These are phyloP conservation scores for Corbicula japonica DNA, from an alignment of 2,888 invertebrate genomes.

Conservation along the genomic window DNA sequence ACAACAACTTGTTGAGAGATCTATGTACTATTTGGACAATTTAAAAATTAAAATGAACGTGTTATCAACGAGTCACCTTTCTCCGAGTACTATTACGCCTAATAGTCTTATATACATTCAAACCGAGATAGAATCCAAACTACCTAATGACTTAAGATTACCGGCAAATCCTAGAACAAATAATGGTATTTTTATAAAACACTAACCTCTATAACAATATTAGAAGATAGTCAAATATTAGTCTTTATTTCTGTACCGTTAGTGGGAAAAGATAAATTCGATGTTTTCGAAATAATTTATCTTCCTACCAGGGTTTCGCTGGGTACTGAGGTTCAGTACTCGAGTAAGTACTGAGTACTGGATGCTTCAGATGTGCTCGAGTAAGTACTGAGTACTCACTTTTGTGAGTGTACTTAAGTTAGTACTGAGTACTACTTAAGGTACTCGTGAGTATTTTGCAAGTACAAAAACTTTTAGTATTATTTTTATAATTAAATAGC, in stretches of 20 bases:
- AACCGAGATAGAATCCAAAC: constrained; percentile 15
- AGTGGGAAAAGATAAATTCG: constrained; percentile 13
- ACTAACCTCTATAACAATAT: constrained; percentile 12
- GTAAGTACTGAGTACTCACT: no score
- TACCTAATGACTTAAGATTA: constrained; percentile 21
- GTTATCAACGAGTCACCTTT: constrained; percentile 25
- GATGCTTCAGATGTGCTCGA: no score
- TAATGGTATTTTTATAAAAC: constrained; percentile 43
- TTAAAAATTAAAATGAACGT: constrained; percentile 36
- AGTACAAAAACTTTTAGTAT: no score
- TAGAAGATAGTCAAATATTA: constrained; percentile 21
- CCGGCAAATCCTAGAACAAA: constrained; percentile 22
- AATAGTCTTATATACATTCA: constrained; percentile 16
- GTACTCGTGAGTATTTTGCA: no score
- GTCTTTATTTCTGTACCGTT: constrained; percentile 33
- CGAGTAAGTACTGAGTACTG: no score
- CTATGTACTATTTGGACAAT: constrained; percentile 9
- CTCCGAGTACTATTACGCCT: constrained; percentile 31
- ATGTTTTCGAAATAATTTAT: constrained; percentile 5
- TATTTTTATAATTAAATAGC: no score
- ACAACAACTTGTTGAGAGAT: neutral
- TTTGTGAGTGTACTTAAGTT: no score
- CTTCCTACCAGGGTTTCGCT: no score
- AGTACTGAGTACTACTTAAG: no score
- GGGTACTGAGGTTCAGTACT: no score